Conservation (phyloP, 2,113 vertebrate species). For the Rhinolophus ferrumequinum region DNA sequence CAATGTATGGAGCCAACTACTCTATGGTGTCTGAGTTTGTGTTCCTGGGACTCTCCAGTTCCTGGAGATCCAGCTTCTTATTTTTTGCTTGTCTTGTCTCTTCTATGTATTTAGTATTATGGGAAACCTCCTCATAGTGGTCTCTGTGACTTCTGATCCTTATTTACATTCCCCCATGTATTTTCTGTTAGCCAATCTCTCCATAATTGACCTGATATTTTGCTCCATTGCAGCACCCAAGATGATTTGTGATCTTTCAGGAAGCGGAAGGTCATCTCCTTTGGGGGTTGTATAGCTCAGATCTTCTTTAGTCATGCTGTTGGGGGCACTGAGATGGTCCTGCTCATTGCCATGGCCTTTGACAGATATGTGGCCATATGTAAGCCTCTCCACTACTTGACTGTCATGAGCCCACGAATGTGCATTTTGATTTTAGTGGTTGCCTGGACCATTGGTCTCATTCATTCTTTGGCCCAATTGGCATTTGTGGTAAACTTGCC, state of each 20-base stretch:
- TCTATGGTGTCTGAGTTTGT: slow-evolving; percentile 71
- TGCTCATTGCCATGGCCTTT: slow-evolving; percentile 56
- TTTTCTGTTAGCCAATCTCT: slow-evolving; percentile 64
- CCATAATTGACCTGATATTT: slow-evolving; percentile 62
- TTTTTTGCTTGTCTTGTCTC: slow-evolving; percentile 58
- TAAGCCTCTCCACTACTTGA: slow-evolving; percentile 51
- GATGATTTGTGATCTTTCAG: slow-evolving; percentile 56
- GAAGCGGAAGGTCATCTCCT: slow-evolving; percentile 46
- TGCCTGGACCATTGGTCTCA: slow-evolving; percentile 40
- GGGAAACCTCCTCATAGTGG: slow-evolving; percentile 59
- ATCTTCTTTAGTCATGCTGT: slow-evolving; percentile 49
- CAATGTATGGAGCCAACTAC: neutral
- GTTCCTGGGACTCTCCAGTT: slow-evolving; percentile 62
- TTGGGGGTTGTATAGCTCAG: slow-evolving; percentile 56
- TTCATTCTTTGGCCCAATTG: slow-evolving; percentile 31
- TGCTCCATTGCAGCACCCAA: slow-evolving; percentile 53
- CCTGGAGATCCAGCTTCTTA: slow-evolving; percentile 49
- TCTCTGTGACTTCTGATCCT: slow-evolving; percentile 45
- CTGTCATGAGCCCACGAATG: neutral
- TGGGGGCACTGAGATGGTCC: slow-evolving; percentile 43
- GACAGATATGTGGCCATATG: slow-evolving; percentile 59
- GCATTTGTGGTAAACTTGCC: slow-evolving; percentile 53
- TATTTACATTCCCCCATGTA: slow-evolving; percentile 52
- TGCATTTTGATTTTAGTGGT: slow-evolving; percentile 39
- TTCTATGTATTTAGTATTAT: slow-evolving; percentile 51